phyloP scores from a whole-genome alignment of 2,888 invertebrate species.

The Portevinia maculata region DNA sequence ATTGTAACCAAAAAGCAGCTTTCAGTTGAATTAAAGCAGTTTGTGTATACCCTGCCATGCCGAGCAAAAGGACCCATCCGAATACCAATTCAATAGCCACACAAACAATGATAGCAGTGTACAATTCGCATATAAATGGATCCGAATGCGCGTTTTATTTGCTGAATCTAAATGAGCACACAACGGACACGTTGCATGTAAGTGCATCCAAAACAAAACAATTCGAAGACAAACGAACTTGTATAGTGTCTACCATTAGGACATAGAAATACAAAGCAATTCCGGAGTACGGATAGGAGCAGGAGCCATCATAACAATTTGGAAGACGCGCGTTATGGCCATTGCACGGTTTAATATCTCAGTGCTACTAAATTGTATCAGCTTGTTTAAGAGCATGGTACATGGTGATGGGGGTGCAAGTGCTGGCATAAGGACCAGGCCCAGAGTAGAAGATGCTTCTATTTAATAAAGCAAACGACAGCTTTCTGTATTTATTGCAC shows the following conservation, averaged over 20 bases:
- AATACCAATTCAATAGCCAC: constrained; percentile 11
- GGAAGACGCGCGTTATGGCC: constrained; percentile 47
- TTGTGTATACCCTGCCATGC: background rate
- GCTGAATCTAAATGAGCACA: constrained; percentile 57
- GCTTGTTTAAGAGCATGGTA: background rate
- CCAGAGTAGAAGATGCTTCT: constrained; percentile 33
- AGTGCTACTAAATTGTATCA: constrained; percentile 41
- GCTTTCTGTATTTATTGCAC: constrained; percentile 66
- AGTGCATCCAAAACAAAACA: constrained; percentile 45
- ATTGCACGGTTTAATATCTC: constrained; percentile 47
- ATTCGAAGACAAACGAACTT: constrained; percentile 56
- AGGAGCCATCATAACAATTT: constrained; percentile 13
- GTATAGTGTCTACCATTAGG: constrained; percentile 38
- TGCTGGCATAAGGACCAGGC: background rate
- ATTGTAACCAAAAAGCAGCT: constrained; percentile 22
- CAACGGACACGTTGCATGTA: constrained; percentile 27
- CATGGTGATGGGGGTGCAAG: background rate
- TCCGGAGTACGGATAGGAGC: background rate
- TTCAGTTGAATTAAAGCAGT: constrained; percentile 33
- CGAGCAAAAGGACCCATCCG: background rate
- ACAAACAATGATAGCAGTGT: background rate
- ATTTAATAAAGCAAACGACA: constrained; percentile 69
- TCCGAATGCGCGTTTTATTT: constrained; percentile 51
- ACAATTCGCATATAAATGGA: constrained; percentile 44
- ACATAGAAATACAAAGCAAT: constrained; percentile 48